Evolutionary conservation across 2,797 vertebrate species (phyloP).

Genomic region (Semotilus atromaculatus): DNA sequence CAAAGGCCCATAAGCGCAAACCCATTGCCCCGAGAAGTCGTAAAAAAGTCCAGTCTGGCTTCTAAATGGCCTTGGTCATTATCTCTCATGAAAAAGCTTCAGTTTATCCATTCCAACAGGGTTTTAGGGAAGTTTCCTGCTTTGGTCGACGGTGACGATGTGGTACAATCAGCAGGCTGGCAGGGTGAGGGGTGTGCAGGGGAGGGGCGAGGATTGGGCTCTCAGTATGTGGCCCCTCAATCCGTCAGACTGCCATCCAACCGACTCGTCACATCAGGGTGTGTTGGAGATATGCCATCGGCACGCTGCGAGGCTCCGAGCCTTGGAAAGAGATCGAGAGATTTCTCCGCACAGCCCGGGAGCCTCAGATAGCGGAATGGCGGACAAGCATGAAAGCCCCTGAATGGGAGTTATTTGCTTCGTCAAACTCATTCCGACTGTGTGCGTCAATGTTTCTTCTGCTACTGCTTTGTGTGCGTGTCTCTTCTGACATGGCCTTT

Average conservation of each 20-base stretch:
- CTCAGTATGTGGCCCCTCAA: conserved; percentile 46
- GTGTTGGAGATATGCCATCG: conserved; percentile 44
- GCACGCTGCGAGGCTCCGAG: conserved; percentile 20
- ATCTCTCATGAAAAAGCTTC: not conserved
- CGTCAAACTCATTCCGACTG: conserved; percentile 44
- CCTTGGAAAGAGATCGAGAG: conserved; percentile 38
- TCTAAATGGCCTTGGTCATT: conserved; percentile 17
- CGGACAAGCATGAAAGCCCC: conserved; percentile 44
- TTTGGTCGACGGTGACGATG: conserved; percentile 23
- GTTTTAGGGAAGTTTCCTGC: conserved; percentile 2
- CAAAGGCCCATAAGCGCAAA: not conserved
- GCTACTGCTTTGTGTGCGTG: not conserved
- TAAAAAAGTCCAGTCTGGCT: conserved; percentile 19
- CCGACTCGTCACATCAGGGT: conserved; percentile 46
- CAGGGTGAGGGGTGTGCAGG: conserved; percentile 37
- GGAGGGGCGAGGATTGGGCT: conserved; percentile 47
- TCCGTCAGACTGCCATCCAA: conserved; percentile 43
- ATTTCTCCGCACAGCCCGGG: conserved; percentile 28
- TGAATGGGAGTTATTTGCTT: conserved; percentile 51
- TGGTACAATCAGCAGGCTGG: conserved; percentile 35
- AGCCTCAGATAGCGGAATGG: conserved; percentile 36
- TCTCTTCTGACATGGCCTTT: conserved; percentile 29
- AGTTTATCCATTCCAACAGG: conserved; percentile 28
- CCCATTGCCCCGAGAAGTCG: not conserved
- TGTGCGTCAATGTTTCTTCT: conserved; percentile 38